phyloP scores from a whole-genome alignment of 2,888 invertebrate genomes.

The Microctonus hyperodae region DNA sequence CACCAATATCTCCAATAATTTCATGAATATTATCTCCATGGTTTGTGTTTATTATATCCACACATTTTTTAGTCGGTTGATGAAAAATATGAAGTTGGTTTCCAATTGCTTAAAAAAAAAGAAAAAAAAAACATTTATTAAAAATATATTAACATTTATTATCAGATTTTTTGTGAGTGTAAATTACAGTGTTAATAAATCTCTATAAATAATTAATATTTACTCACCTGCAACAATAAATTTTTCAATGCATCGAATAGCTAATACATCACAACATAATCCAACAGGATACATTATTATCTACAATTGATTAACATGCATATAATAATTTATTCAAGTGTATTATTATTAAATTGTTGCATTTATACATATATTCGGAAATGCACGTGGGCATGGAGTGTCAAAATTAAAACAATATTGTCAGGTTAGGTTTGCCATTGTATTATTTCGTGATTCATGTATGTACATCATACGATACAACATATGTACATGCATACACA shows the following conservation, averaged over 20 bases:
- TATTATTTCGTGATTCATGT: no score
- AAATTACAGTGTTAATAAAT: no score
- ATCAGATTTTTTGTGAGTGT: no score
- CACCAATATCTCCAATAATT: constrained; percentile 45
- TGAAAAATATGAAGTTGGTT: constrained; percentile 42
- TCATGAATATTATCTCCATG: constrained; percentile 54
- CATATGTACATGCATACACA: neutral
- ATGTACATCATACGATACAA: no score
- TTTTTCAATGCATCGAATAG: constrained; percentile 46
- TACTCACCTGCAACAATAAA: constrained; percentile 54
- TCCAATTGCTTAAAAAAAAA: constrained; percentile 51
- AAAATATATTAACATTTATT: neutral
- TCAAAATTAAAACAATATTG: neutral
- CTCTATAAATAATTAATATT: constrained; percentile 8
- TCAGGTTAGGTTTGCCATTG: constrained; percentile 32
- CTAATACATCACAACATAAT: constrained; percentile 52
- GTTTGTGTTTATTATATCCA: constrained; percentile 43
- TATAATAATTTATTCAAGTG: neutral
- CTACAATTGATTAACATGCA: neutral
- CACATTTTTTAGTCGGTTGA: constrained; percentile 37
- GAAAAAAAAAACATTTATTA: constrained; percentile 19
- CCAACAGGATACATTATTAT: constrained; percentile 33
- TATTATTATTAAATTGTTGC: no score
- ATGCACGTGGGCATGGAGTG: neutral
- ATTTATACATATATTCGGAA: no score